These are phyloP conservation scores for Brachionus rotundiformis DNA, from an alignment of 1,140 invertebrate genomes.

Conservation along the genomic window DNA sequence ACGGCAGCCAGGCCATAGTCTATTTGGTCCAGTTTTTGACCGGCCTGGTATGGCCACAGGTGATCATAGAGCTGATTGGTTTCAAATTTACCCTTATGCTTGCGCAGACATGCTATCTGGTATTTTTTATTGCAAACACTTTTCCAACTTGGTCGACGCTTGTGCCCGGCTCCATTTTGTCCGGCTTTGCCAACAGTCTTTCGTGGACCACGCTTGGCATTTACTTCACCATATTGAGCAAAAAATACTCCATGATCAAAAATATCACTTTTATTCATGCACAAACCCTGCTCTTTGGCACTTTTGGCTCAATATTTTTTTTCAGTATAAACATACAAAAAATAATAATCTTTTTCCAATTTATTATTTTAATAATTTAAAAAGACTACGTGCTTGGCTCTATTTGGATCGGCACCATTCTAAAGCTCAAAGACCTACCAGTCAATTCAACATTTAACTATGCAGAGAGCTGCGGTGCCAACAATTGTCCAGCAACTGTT, in stretches of 20 bases:
- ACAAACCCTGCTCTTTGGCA: slow-evolving; percentile 24
- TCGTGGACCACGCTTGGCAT: slow-evolving; percentile 30
- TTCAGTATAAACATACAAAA: slow-evolving; percentile 22
- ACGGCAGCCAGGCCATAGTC: slow-evolving; percentile 6
- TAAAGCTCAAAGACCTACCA: slow-evolving; percentile 17
- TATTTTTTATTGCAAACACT: slow-evolving; percentile 9
- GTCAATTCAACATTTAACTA: slow-evolving; percentile 33
- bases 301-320: slow-evolving; percentile 27
- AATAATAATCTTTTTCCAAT: not conserved
- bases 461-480: not conserved
- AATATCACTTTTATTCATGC: not conserved
- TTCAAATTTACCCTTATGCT: slow-evolving; percentile 40
- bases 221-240: slow-evolving; percentile 39
- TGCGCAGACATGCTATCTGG: not conserved
- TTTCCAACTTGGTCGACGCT: slow-evolving; percentile 25
- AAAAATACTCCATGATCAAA: slow-evolving; percentile 12
- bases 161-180: slow-evolving; percentile 6
- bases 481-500: slow-evolving; percentile 24
- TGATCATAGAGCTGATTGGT: slow-evolving; percentile 36
- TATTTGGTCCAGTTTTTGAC: slow-evolving; percentile 16
- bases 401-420: slow-evolving; percentile 13
- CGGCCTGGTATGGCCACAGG: slow-evolving; percentile 19
- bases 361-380: not conserved
- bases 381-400: slow-evolving; percentile 30
- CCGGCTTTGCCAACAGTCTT: slow-evolving; percentile 35